A percentile compares a stretch with the other conserved stretches of the same genome.
Evolutionary conservation across 1,140 invertebrate genomes (phyloP).

Genomic region (Adoxophyes honmai): DNA sequence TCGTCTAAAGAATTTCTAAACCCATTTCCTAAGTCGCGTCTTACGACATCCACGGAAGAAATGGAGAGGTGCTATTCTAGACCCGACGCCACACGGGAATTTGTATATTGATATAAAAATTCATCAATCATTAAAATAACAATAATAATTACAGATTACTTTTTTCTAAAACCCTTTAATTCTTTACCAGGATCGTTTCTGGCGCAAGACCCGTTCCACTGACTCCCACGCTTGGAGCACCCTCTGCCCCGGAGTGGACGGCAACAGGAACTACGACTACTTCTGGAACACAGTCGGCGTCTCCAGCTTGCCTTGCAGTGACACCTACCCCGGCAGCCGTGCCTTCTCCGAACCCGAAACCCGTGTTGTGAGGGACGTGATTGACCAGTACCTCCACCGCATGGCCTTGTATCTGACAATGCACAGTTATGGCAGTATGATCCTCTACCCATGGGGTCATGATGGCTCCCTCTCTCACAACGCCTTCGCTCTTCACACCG

Average conservation of each 20-base stretch:
- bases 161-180: too few relatives aligned
- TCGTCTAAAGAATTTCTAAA: too few relatives aligned
- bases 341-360: conserved; percentile 87
- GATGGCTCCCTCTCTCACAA: conserved; percentile 52
- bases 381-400: conserved; percentile 60
- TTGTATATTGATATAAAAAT: too few relatives aligned
- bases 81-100: too few relatives aligned
- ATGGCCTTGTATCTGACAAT: conserved; percentile 80
- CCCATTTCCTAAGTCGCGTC: too few relatives aligned
- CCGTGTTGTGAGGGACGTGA: conserved; percentile 75
- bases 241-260: conserved; percentile 72
- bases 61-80: too few relatives aligned
- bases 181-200: conserved; percentile 45
- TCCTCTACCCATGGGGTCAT: conserved; percentile 82
- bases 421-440: conserved; percentile 79
- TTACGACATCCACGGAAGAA: too few relatives aligned
- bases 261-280: conserved; percentile 78
- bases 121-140: too few relatives aligned
- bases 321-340: conserved; percentile 81
- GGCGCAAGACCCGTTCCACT: conserved; percentile 49
- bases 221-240: conserved; percentile 11
- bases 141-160: too few relatives aligned
- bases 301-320: conserved; percentile 80
- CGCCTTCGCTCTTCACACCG: conserved; percentile 38
- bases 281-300: conserved; percentile 81